A percentile compares a stretch with the other conserved stretches of the same genome.
These are phyloP conservation scores for Gasterosteus nipponicus DNA, from an alignment of 2,113 vertebrate genomes.

Conservation along the genomic window DNA sequence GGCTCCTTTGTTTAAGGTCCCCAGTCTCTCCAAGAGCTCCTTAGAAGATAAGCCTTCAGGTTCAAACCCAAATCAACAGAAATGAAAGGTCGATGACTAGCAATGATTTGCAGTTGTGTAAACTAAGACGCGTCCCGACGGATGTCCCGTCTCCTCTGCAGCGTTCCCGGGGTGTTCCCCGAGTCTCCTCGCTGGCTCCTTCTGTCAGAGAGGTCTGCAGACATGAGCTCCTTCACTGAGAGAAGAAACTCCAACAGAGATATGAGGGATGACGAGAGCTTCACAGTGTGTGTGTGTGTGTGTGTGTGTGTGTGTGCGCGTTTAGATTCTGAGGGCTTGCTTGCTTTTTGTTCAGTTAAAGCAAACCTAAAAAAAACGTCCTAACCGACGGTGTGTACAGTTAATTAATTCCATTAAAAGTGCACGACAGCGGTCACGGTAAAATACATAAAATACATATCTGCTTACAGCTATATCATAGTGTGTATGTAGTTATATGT, in stretches of 20 bases:
- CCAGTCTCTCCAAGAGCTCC: background rate
- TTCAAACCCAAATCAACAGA: conserved; percentile 50
- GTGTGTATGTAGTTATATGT: background rate
- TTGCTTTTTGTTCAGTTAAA: background rate
- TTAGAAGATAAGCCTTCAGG: conserved; percentile 18
- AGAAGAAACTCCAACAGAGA: conserved; percentile 82
- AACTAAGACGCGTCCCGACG: background rate
- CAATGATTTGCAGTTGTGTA: conserved; percentile 15
- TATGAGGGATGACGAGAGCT: conserved; percentile 82
- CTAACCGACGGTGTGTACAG: background rate
- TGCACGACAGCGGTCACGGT: background rate
- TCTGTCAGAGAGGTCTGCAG: conserved; percentile 82
- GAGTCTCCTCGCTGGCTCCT: conserved; percentile 91
- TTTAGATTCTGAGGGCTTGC: background rate
- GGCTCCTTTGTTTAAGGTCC: conserved; percentile 45
- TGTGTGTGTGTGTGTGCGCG: conserved; percentile 3
- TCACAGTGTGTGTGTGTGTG: conserved; percentile 62
- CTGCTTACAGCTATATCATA: background rate
- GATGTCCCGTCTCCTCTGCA: conserved; percentile 54
- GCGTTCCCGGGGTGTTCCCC: conserved; percentile 87
- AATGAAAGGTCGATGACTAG: conserved; percentile 48
- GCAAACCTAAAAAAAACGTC: background rate
- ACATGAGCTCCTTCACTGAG: conserved; percentile 85
- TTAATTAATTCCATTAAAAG: background rate
- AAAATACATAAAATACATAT: background rate